These are phyloP conservation scores for Drosophila sechellia DNA, from an alignment of 1,140 invertebrate species.

Conservation along the genomic window DNA sequence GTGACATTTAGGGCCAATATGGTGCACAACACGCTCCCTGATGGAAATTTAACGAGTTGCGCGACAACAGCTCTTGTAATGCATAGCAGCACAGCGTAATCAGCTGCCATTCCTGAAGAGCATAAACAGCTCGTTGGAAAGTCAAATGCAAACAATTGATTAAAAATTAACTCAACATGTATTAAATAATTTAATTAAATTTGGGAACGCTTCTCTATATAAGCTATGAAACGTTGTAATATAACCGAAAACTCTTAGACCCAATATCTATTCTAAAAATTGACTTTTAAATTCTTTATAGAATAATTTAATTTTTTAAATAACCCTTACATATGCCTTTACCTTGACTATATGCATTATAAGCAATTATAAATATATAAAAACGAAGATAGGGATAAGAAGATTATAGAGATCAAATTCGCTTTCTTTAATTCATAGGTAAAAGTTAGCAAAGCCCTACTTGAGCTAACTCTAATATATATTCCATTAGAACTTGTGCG, in stretches of 20 bases:
- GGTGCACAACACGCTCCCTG: constrained; percentile 72
- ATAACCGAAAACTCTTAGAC: no score
- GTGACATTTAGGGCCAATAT: constrained; percentile 75
- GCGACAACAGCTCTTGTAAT: constrained; percentile 50
- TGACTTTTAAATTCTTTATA: no score
- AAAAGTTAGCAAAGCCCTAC: no score
- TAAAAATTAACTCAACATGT: background rate
- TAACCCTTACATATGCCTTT: no score
- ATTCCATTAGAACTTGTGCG: background rate
- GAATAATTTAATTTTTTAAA: no score
- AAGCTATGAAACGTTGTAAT: no score
- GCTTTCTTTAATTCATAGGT: no score
- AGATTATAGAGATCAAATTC: no score
- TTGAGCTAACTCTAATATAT: background rate
- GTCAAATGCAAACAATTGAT: background rate
- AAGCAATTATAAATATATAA: no score
- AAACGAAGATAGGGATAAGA: no score
- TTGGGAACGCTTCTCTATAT: background rate
- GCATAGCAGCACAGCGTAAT: constrained; percentile 70
- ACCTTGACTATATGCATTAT: no score
- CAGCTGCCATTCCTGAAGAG: constrained; percentile 52
- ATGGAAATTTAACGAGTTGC: constrained; percentile 81
- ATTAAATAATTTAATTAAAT: background rate
- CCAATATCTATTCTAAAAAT: no score
- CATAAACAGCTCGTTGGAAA: constrained; percentile 68